Evolutionary conservation across 2,888 invertebrate species (phyloP), one percentile per base, ranked within the genome.

Genomic region (Silvanus unidentatus): DNA sequence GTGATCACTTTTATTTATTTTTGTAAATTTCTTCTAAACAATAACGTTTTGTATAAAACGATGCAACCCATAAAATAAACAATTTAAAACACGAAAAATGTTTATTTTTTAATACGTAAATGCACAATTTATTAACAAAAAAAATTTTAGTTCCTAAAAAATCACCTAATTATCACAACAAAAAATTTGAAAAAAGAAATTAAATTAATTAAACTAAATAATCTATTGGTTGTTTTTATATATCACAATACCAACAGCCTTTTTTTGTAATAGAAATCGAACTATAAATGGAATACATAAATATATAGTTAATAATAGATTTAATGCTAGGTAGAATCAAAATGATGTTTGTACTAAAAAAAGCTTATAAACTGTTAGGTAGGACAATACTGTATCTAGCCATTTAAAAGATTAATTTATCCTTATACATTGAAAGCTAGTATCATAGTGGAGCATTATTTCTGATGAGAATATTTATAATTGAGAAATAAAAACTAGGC

Each of bases 211-310:
- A 43, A 45, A 42, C 43, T 40, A 43, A 49, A 42, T 50, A 43
- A 46, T 39, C 42, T 41, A 47, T 47, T 50, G 51, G 53, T 51
- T 49, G 45, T 46, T 45, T 32, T 12, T 42, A 47, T 39, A 46
- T 52, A 55, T 57, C 55, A 54, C 55, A 53, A 48, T 54, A 53
- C 50, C 54, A 55, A 54, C 52, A 50, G 49, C 45, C 52, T 51
- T 49, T 32, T 11, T 32, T 32, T n/a, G n/a, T 32, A 11, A 32
- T 32, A 32, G n/a, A 32, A 12, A n/a, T n/a, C n/a, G n/a, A 32
- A 32, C 4, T 11, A 11, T 11, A 32, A 32, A 32, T 12, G 22
- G 22, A 22, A 32, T 32, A 32, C n/a, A n/a, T 32, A 32, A 32
- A 32, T 11, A 4, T 5, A 32, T 11, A 12, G 32, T 11, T 22